A percentile compares a stretch with the other conserved stretches of the same genome.
Evolutionary conservation across 2,113 vertebrate species (phyloP).

Genomic region (Hippolais icterina): DNA sequence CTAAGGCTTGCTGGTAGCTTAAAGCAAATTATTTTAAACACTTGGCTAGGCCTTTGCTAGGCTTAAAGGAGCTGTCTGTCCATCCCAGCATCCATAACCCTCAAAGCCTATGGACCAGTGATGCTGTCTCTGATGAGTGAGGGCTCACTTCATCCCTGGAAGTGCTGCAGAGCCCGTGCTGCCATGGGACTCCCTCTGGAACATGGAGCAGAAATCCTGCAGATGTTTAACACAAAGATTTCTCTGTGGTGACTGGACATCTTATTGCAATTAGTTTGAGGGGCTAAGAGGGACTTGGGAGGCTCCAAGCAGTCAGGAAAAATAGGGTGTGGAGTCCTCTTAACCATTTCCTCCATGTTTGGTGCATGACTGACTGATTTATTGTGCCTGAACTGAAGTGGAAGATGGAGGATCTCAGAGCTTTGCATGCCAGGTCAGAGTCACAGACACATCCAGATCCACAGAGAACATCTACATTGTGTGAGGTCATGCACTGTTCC

Average conservation of each 20-base stretch:
- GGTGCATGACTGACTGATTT: background rate
- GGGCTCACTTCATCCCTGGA: background rate
- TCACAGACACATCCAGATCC: background rate
- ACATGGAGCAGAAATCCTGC: background rate
- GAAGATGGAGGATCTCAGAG: background rate
- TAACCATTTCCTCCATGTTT: background rate
- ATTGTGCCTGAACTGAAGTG: background rate
- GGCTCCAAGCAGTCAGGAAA: background rate
- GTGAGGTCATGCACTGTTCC: fast-evolving
- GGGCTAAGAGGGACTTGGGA: background rate
- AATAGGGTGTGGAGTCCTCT: background rate
- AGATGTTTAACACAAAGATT: background rate
- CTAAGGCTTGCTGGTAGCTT: background rate
- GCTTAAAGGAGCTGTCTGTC: background rate
- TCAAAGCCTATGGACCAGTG: background rate
- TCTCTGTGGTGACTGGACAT: background rate
- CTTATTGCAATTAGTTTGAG: background rate
- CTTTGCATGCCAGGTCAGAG: background rate
- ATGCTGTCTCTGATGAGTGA: background rate
- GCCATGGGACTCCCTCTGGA: background rate
- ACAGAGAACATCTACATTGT: background rate
- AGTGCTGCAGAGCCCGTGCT: background rate
- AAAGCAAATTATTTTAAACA: background rate
- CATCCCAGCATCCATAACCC: background rate
- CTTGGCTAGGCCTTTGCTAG: background rate